Evolutionary conservation across 2,113 vertebrate genomes (phyloP).

Genomic region (Corythaixoides concolor): DNA sequence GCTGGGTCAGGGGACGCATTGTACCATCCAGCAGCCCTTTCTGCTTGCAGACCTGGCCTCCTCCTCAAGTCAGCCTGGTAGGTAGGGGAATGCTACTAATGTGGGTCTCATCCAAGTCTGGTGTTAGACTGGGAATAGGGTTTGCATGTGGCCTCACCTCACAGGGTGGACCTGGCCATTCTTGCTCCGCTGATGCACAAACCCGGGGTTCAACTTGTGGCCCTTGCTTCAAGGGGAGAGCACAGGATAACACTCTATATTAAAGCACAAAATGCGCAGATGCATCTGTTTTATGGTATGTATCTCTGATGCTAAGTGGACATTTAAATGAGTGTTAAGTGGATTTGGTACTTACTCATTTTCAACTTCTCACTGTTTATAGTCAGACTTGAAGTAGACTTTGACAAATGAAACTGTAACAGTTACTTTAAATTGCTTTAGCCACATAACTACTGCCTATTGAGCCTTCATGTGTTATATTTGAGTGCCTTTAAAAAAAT

Average conservation of each 20-base stretch:
- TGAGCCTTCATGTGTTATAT: neutral
- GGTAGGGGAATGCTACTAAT: accelerated
- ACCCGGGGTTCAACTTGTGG: neutral
- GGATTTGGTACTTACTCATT: neutral
- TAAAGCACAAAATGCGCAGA: neutral
- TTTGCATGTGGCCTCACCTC: neutral
- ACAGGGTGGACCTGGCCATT: neutral
- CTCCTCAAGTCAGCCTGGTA: neutral
- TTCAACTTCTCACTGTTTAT: neutral
- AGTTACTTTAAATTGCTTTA: neutral
- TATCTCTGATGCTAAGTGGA: neutral
- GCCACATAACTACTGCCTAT: neutral
- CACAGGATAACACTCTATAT: neutral
- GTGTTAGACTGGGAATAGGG: neutral
- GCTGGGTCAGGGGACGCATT: accelerated
- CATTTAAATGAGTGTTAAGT: neutral
- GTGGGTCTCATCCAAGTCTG: neutral
- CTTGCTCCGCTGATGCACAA: neutral
- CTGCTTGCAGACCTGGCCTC: neutral
- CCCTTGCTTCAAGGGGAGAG: neutral
- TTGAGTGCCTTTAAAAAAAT: neutral
- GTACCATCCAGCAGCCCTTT: neutral
- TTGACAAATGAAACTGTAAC: neutral
- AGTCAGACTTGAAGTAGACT: neutral
- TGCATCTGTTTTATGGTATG: neutral